Evolutionary conservation across 1,140 invertebrate genomes (phyloP), one percentile per base, ranked within the genome.

Genomic region (Nasonia vitripennis): DNA sequence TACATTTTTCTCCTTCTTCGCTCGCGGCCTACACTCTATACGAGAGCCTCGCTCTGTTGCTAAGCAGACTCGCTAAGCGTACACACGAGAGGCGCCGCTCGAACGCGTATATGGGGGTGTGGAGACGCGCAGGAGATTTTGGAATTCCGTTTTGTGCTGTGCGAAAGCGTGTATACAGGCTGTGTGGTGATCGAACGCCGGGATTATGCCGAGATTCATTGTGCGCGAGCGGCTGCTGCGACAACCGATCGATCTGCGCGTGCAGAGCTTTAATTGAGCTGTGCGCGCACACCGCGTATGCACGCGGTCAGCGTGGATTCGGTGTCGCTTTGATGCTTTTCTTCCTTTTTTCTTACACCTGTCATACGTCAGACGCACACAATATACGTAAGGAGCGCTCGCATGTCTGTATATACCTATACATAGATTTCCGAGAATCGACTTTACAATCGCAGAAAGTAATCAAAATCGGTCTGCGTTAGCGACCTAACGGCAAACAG

Each of bases 31-130:
- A 10, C 55, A 68, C 17, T n/a, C 37, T 71, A 67, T 20, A 83
- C 23, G 27, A 12, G 20, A 27, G 10, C 68, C 68, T 2, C 1
- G 27, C 27, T 34, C 73, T 75, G 73, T 75, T 75, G 73, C 73
- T 75, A 75, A 75, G 73, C 73, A 31, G 70, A n/a, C 23, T 4
- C 0, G 17, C 4, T 45, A 45, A 9, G 7, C 10, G 7, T 45
- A 17, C 14, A 51, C 20, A 71, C 17, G 68, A 34, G 68, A 71
- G 68, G 68, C 68, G 68, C 68, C 68, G 68, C 68, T 71, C 68
- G 27, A 27, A 31, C 23, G n/a, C 4, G n/a, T 70, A 2, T 70
- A 7, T 9, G n/a, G 51, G 17, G 51, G 17, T 62, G 55, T 62
- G 20, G 5, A 34, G 68, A 12, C 68, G 23, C 68, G 68, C 2